Evolutionary conservation across 2,797 vertebrate genomes (phyloP).

Genomic region (Arctocebus calabarensis): DNA sequence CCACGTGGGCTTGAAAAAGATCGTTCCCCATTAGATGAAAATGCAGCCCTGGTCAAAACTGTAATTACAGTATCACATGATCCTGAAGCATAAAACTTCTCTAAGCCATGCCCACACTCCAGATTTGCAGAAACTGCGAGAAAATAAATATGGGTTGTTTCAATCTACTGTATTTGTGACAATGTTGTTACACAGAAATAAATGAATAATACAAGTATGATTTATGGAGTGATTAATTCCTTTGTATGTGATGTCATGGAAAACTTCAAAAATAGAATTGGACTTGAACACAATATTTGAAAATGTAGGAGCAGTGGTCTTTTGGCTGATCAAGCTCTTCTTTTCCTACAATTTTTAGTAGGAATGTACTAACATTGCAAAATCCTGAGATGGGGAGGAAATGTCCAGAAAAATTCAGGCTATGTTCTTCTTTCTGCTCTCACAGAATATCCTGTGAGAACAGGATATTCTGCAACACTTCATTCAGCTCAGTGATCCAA

Average conservation of each 20-base stretch:
- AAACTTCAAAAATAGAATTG: not conserved
- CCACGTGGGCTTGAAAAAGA: not conserved
- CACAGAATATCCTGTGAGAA: too few relatives aligned
- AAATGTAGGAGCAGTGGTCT: not conserved
- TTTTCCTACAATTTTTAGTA: not conserved
- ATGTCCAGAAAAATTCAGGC: not conserved
- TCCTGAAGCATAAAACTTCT: not conserved
- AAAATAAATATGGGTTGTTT: not conserved
- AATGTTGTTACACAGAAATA: not conserved
- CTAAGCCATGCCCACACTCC: not conserved
- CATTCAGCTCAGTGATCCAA: not conserved
- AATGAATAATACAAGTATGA: not conserved
- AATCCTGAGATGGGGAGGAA: not conserved
- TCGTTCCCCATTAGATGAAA: not conserved
- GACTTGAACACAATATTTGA: not conserved
- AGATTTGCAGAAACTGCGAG: not conserved
- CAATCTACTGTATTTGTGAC: not conserved
- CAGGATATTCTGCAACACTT: not conserved
- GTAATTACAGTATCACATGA: not conserved
- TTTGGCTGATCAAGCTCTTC: not conserved
- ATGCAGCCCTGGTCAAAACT: not conserved
- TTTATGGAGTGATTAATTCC: not conserved
- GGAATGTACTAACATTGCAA: too few relatives aligned
- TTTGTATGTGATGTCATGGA: not conserved
- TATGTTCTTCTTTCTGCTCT: not conserved